Conservation (phyloP, 2,888 invertebrate species). For the Idaea straminata region DNA sequence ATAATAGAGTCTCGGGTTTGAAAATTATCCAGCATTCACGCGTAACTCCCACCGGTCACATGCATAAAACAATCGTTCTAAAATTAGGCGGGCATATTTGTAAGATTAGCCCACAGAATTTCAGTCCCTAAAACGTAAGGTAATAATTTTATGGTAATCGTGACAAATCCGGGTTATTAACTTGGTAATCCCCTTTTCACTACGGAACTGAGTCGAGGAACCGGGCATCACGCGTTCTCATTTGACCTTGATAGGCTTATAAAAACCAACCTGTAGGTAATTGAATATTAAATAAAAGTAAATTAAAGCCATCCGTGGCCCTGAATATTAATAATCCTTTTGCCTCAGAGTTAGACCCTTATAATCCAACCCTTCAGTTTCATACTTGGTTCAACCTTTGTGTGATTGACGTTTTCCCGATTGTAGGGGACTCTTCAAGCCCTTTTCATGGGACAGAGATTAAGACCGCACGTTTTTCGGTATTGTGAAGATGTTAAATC, state of each 20-base stretch:
- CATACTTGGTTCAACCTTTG: conserved; percentile 59
- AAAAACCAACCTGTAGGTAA: conserved; percentile 46
- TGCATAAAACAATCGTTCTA: neutral
- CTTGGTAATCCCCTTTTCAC: conserved; percentile 26
- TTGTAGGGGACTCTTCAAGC: conserved; percentile 47
- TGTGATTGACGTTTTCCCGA: conserved; percentile 70
- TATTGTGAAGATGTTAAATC: conserved; percentile 6
- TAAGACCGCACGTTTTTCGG: conserved; percentile 46
- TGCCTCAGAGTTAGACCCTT: conserved; percentile 66
- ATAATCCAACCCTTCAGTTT: conserved; percentile 75
- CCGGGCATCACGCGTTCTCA: conserved; percentile 30
- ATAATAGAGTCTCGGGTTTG: neutral
- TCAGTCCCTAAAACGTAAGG: conserved; percentile 3
- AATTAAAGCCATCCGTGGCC: conserved; percentile 57
- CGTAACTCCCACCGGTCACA: neutral
- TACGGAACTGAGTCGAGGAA: conserved; percentile 25
- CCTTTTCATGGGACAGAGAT: conserved; percentile 46
- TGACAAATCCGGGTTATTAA: conserved; percentile 32
- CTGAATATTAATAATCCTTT: conserved; percentile 70
- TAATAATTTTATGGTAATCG: conserved; percentile 26
- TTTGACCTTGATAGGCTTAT: conserved; percentile 34
- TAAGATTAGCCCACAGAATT: neutral
- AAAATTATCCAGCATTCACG: neutral
- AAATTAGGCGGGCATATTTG: neutral
- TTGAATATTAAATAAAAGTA: conserved; percentile 62